phyloP scores from a whole-genome alignment of 1,140 invertebrate genomes.

The Bombus ignitus region DNA sequence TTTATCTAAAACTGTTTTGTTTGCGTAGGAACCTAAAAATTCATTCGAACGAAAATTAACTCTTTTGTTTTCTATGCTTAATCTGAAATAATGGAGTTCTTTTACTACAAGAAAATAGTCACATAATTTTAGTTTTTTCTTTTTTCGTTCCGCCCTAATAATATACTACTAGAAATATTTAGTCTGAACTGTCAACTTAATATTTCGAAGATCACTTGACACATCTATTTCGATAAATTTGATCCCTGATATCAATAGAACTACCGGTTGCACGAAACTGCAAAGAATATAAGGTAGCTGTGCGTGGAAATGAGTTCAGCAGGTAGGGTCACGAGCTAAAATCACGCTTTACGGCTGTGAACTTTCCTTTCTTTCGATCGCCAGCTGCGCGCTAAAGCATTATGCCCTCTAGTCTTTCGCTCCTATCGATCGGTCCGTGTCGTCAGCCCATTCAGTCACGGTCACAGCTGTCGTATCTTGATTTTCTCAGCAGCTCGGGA shows the following conservation, averaged over 20 bases:
- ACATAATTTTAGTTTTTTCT: too few species aligned
- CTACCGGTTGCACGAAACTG: too few species aligned
- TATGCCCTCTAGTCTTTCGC: constrained; percentile 37
- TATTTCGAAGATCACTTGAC: background rate
- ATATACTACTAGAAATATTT: too few species aligned
- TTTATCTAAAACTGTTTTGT: too few species aligned
- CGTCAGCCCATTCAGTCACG: constrained; percentile 40
- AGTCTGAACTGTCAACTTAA: background rate
- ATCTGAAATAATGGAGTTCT: too few species aligned
- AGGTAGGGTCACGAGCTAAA: constrained; percentile 33
- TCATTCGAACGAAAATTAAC: too few species aligned
- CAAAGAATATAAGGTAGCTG: background rate
- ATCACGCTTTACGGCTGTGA: constrained; percentile 11
- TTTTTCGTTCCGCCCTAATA: too few species aligned
- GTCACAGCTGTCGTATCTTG: constrained; percentile 39
- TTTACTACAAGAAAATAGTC: too few species aligned
- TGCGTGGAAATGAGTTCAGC: constrained; percentile 34
- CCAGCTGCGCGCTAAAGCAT: constrained; percentile 26
- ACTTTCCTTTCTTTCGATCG: constrained; percentile 46
- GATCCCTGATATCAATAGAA: too few species aligned
- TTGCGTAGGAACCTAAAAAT: too few species aligned
- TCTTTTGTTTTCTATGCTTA: too few species aligned
- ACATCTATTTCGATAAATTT: background rate
- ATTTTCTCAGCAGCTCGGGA: constrained; percentile 24
- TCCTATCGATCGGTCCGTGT: constrained; percentile 30